A percentile compares a stretch with the other conserved stretches of the same genome.
phyloP scores from a whole-genome alignment of 2,888 invertebrate species.

The Graphium colonna region DNA sequence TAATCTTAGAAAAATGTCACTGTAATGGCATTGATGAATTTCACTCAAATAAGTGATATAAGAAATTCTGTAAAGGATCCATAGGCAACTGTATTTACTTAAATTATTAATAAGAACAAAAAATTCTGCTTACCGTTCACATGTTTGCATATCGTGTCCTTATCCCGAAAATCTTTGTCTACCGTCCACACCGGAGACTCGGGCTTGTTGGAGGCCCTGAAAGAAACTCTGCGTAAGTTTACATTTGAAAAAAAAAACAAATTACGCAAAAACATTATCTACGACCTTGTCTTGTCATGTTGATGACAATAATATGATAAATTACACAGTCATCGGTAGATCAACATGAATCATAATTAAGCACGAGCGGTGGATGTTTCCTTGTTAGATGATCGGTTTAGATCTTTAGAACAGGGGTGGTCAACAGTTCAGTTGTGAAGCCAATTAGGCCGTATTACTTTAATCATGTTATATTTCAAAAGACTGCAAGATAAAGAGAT shows the following conservation, averaged over 20 bases:
- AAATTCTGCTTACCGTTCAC: slow-evolving; percentile 62
- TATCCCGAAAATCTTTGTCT: slow-evolving; percentile 64
- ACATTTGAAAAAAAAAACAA: not conserved
- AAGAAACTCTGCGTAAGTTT: slow-evolving; percentile 44
- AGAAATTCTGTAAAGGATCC: too few species aligned
- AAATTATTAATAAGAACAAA: too few species aligned
- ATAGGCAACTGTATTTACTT: too few species aligned
- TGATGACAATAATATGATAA: slow-evolving; percentile 12
- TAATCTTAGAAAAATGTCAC: too few species aligned
- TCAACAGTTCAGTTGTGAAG: not conserved
- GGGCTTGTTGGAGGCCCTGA: slow-evolving; percentile 65
- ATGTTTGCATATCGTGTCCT: slow-evolving; percentile 61
- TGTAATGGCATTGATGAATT: too few species aligned
- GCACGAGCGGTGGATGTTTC: not conserved
- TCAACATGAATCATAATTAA: slow-evolving; percentile 18
- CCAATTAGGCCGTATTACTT: too few species aligned
- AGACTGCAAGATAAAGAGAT: too few species aligned
- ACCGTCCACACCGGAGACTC: slow-evolving; percentile 68
- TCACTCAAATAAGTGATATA: too few species aligned
- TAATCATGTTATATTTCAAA: too few species aligned
- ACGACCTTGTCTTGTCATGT: slow-evolving; percentile 11
- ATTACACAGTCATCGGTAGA: slow-evolving; percentile 16
- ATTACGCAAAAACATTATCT: slow-evolving; percentile 3
- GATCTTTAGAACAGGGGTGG: too few species aligned
- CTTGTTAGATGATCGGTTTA: not conserved